Conservation (phyloP, 2,113 vertebrate genomes). For the Haemorhous mexicanus region DNA sequence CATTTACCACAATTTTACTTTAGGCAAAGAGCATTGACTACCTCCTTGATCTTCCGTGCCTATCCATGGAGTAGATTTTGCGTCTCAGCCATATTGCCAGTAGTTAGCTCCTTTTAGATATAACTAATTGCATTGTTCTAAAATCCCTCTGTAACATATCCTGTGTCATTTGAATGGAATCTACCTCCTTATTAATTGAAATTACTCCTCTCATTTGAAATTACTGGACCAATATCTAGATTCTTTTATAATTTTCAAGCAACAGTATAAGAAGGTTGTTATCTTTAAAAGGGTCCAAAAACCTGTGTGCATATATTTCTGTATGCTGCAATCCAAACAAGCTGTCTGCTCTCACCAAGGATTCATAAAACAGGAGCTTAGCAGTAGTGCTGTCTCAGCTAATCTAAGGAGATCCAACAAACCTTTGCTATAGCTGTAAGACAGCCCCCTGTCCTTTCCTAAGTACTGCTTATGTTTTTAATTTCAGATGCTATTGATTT, state of each 20-base stretch:
- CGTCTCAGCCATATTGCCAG: not conserved
- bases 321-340: not conserved
- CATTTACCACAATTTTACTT: not conserved
- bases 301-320: fast-evolving
- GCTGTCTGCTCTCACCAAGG: not conserved
- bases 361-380: not conserved
- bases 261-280: not conserved
- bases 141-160: not conserved
- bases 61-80: not conserved
- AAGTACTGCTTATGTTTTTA: not conserved
- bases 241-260: not conserved
- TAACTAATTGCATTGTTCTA: not conserved
- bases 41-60: not conserved
- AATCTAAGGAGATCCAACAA: not conserved
- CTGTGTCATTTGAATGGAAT: not conserved
- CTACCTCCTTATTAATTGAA: not conserved
- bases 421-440: not conserved
- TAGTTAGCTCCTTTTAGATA: not conserved
- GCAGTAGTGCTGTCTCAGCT: not conserved
- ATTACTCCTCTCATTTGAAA: not conserved
- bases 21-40: not conserved
- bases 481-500: not conserved
- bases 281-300: not conserved
- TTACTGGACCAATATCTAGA: not conserved
- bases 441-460: not conserved